phyloP scores from a whole-genome alignment of 1,140 invertebrate species.

The Wiebesia pumilae region DNA sequence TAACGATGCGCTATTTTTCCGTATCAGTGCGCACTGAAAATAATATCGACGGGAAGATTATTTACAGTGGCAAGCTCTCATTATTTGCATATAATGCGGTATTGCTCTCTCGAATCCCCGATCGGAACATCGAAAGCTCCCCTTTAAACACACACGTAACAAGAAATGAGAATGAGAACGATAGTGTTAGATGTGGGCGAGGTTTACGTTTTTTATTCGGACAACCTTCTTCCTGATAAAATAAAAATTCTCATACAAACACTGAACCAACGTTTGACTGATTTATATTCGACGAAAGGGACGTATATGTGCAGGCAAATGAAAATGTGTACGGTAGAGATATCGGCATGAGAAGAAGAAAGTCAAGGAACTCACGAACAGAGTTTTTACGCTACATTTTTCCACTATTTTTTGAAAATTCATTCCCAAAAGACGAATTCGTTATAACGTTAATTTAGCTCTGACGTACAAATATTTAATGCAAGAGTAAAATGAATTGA shows the following conservation, averaged over 20 bases:
- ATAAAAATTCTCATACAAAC: conserved; percentile 7
- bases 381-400: not conserved
- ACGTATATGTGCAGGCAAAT: not conserved
- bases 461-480: not conserved
- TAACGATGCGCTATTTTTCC: not conserved
- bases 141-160: not conserved
- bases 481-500: not conserved
- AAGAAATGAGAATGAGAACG: not conserved
- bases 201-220: not conserved
- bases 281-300: conserved; percentile 20
- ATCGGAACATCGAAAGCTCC: not conserved
- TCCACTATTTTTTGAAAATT: not conserved
- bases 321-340: not conserved
- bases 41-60: not conserved
- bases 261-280: not conserved
- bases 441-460: not conserved
- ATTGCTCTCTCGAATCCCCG: not conserved
- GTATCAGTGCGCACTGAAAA: not conserved
- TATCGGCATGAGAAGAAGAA: not conserved
- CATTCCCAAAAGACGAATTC: not conserved
- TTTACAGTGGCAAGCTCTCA: not conserved
- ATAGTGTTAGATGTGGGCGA: not conserved
- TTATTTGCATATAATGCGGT: not conserved
- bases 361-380: not conserved
- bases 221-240: not conserved